Evolutionary conservation across 2,113 vertebrate species (phyloP).

Genomic region (Menura novaehollandiae): DNA sequence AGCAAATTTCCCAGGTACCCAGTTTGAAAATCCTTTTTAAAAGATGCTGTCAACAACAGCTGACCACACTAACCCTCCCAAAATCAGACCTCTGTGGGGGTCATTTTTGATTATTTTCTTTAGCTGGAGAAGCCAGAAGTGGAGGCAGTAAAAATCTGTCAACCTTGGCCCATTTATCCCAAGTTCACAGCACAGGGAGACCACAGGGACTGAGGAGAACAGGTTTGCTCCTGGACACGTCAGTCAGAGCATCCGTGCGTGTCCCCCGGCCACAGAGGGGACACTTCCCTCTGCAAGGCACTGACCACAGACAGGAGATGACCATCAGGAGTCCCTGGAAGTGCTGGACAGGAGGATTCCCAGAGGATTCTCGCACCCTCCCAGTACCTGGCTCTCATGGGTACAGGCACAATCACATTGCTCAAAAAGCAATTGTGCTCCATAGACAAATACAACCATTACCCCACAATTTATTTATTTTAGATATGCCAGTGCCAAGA

Average conservation of each 20-base stretch:
- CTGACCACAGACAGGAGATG: not conserved
- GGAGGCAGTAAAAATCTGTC: not conserved
- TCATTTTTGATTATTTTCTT: not conserved
- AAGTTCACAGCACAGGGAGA: not conserved
- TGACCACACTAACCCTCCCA: rapidly evolving
- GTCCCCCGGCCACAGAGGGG: rapidly evolving
- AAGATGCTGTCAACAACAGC: not conserved
- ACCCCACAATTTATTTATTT: not conserved
- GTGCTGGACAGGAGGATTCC: not conserved
- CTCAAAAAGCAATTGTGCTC: not conserved
- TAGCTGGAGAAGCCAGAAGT: not conserved
- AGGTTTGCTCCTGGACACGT: rapidly evolving
- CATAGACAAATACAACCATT: not conserved
- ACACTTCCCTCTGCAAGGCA: rapidly evolving
- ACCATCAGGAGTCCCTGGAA: not conserved
- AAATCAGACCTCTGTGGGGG: not conserved
- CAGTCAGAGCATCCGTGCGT: rapidly evolving
- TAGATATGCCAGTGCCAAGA: not conserved
- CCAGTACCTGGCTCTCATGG: rapidly evolving
- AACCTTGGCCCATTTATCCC: not conserved
- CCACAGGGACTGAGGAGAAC: not conserved
- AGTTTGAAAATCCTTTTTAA: not conserved
- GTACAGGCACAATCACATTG: not conserved
- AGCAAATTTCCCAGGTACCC: not conserved
- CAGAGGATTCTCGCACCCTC: too few relatives aligned